Base-by-base conservation (phyloP, 2,797 vertebrate species). In the Salmo trutta region DNA sequence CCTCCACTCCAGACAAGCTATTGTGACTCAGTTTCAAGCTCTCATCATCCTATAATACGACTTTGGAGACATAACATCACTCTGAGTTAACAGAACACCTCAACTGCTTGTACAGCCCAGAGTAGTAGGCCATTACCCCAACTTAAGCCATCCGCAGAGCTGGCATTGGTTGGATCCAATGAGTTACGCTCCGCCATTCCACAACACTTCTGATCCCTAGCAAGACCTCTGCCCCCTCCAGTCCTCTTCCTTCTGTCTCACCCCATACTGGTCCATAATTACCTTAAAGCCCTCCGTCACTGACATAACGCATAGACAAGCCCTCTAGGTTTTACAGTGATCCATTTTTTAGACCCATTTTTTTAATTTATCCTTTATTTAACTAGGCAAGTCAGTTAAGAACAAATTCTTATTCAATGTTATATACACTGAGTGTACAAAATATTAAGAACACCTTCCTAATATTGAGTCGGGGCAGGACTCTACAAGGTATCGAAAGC, bases 221-320 rank as follows among this genome's bases (percentile, higher is more conserved):
- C n/a, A 7, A 6, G n/a, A 6, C 15, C 51, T 33, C 53, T 77
- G 68, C 29, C 80, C 77, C 79, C 36, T 54, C 73, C 75, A 27
- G 66, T 74, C 59, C 81, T 82, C 78, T 71, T 77, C 79, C 29
- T 75, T 81, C 56, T 54, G 64, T 76, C 75, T 79, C 74, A 84
- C 54, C 80, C 71, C 73, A 75, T 85, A 78, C 66, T 79, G 59
- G 78, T 64, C 77, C 73, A 78, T 86, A 79, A 84, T 87, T 88
- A 86, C 84, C 82, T 66, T 75, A 54, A 64, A 81, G 87, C 84
- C 86, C 81, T 82, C 64, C 62, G 71, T 89, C n/a, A 15, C 10
- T 27, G 90, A 88, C 52, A 76, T 88, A 88, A 91, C 29, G 24
- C 73, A 24, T 21, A 68, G 70, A 59, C 77, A 79, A 76, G 83